These are phyloP conservation scores for Centrocercus urophasianus DNA, from an alignment of 2,113 vertebrate species.

Conservation along the genomic window DNA sequence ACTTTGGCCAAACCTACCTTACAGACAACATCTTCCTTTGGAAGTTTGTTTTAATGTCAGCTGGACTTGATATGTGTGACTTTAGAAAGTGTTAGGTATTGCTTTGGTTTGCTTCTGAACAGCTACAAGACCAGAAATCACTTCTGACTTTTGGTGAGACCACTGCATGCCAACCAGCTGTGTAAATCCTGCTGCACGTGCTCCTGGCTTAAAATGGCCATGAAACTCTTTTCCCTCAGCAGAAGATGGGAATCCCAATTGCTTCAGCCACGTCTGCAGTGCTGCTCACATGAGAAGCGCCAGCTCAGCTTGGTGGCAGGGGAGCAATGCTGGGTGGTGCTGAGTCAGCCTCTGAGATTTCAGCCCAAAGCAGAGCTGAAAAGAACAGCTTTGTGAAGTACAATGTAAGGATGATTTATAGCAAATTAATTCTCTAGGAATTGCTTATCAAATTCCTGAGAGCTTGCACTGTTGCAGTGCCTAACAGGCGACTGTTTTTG, in stretches of 20 bases:
- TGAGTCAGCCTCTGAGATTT: neutral
- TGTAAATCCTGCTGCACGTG: neutral
- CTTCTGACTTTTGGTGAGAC: neutral
- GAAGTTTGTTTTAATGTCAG: neutral
- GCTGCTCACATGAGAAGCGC: neutral
- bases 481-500: neutral
- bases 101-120: accelerated
- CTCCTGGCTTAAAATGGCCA: neutral
- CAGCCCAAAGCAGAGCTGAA: neutral
- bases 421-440: neutral
- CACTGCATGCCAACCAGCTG: accelerated
- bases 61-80: accelerated
- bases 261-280: neutral
- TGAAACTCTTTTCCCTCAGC: neutral
- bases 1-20: neutral
- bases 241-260: neutral
- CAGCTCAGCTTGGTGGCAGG: neutral
- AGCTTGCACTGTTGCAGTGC: neutral
- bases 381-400: neutral
- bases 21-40: neutral
- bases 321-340: neutral
- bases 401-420: neutral
- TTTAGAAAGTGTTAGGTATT: neutral
- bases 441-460: neutral
- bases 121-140: neutral